A percentile compares a stretch with the other conserved stretches of the same genome.
phyloP scores from a whole-genome alignment of 2,113 vertebrate genomes.

The Centropristis striata region DNA sequence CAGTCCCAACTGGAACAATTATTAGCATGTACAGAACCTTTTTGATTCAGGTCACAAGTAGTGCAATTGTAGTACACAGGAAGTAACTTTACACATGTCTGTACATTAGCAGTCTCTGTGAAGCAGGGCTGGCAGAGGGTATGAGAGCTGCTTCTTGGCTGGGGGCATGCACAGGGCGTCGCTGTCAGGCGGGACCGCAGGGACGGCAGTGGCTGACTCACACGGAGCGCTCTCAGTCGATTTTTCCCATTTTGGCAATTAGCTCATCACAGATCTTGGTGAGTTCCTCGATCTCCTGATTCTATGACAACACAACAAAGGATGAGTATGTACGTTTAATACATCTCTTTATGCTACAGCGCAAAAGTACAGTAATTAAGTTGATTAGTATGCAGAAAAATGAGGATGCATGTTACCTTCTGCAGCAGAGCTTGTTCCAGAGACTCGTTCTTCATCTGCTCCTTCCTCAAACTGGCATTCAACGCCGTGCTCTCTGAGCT shows the following conservation, averaged over 20 bases:
- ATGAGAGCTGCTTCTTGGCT: constrained; percentile 40
- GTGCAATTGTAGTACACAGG: constrained; percentile 57
- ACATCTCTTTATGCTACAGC: background rate
- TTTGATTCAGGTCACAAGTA: constrained; percentile 50
- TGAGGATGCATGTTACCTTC: constrained; percentile 86
- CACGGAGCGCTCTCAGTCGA: constrained; percentile 83
- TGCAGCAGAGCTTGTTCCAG: constrained; percentile 95
- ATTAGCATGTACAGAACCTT: constrained; percentile 40
- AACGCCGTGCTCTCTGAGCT: constrained; percentile 92
- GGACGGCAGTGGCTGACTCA: constrained; percentile 5
- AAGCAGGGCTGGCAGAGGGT: constrained; percentile 38
- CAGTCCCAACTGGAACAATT: constrained; percentile 10
- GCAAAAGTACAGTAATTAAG: background rate
- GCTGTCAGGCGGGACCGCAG: constrained; percentile 28
- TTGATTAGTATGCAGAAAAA: background rate
- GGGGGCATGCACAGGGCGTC: constrained; percentile 57
- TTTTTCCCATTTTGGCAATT: constrained; percentile 95
- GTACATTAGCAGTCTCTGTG: constrained; percentile 59
- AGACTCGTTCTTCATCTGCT: constrained; percentile 98
- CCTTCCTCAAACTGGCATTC: constrained; percentile 92
- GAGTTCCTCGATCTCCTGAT: constrained; percentile 97
- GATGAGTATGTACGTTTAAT: background rate
- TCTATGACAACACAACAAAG: constrained; percentile 83
- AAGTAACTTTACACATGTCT: constrained; percentile 49
- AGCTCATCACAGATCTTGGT: constrained; percentile 99